phyloP scores from a whole-genome alignment of 2,797 vertebrate genomes.

The Hylomyscus alleni region DNA sequence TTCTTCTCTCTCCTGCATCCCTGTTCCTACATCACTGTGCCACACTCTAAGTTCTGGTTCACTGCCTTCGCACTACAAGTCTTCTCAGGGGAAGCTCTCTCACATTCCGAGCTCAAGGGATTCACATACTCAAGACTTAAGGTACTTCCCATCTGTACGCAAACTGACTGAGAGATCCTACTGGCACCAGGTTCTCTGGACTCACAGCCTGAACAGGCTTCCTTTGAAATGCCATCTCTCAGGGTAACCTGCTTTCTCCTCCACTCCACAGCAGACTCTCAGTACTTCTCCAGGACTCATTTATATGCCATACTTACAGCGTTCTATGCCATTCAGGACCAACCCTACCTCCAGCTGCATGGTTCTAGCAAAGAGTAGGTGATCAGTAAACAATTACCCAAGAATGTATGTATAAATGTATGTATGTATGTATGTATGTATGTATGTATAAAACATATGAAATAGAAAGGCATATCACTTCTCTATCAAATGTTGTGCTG shows the following conservation, averaged over 20 bases:
- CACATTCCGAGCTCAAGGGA: neutral
- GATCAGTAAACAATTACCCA: neutral
- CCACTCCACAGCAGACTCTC: neutral
- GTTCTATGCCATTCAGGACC: neutral
- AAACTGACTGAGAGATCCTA: neutral
- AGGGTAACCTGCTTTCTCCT: neutral
- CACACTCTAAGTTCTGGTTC: neutral
- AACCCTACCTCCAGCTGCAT: neutral
- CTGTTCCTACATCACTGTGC: neutral
- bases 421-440: neutral
- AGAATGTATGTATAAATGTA: conserved; percentile 21
- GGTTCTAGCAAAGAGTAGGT: neutral
- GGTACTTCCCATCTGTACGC: neutral
- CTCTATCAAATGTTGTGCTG: neutral
- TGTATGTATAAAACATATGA: neutral
- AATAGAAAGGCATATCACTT: neutral
- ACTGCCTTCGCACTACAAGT: neutral
- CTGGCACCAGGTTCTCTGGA: neutral
- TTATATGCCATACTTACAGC: neutral
- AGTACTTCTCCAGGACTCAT: neutral
- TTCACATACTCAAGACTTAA: neutral
- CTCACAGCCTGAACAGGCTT: neutral
- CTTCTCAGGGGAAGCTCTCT: neutral
- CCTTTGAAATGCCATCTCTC: neutral
- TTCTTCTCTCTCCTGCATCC: neutral